These are phyloP conservation scores for Syngnathus rostellatus DNA, from an alignment of 2,797 vertebrate species.

Conservation along the genomic window DNA sequence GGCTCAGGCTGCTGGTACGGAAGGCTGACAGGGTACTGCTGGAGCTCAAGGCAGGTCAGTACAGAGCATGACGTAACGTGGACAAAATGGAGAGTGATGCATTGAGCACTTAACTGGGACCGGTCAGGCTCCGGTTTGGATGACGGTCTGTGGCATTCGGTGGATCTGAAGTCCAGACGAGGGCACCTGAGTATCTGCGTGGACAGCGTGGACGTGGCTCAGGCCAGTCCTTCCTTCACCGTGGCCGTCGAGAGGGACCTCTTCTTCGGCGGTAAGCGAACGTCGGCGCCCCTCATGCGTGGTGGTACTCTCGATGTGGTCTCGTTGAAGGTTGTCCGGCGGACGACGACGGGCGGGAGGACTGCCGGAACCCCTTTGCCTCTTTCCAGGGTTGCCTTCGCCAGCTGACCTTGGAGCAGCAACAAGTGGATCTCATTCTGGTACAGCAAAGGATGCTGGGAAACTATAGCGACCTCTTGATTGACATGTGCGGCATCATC, in stretches of 20 bases:
- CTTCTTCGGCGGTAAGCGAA: conserved; percentile 80
- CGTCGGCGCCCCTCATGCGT: background rate
- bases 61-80: background rate
- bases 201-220: conserved; percentile 63
- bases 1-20: conserved; percentile 69
- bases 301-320: background rate
- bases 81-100: background rate
- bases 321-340: conserved; percentile 74
- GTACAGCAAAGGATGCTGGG: conserved; percentile 79
- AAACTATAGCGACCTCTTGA: conserved; percentile 82
- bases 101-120: background rate
- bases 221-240: conserved; percentile 60
- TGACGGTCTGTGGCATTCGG: conserved; percentile 86
- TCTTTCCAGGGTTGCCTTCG: conserved; percentile 90
- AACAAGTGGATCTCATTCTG: conserved; percentile 74
- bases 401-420: conserved; percentile 67
- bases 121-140: conserved; percentile 73
- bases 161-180: conserved; percentile 70
- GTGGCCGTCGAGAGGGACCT: conserved; percentile 58
- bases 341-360: conserved; percentile 48
- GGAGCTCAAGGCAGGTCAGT: conserved; percentile 79
- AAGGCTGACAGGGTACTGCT: conserved; percentile 58
- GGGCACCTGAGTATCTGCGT: conserved; percentile 71
- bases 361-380: conserved; percentile 70
- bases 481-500: conserved; percentile 87